Evolutionary conservation across 2,888 invertebrate genomes (phyloP).

Genomic region (Meandrusa payeni): DNA sequence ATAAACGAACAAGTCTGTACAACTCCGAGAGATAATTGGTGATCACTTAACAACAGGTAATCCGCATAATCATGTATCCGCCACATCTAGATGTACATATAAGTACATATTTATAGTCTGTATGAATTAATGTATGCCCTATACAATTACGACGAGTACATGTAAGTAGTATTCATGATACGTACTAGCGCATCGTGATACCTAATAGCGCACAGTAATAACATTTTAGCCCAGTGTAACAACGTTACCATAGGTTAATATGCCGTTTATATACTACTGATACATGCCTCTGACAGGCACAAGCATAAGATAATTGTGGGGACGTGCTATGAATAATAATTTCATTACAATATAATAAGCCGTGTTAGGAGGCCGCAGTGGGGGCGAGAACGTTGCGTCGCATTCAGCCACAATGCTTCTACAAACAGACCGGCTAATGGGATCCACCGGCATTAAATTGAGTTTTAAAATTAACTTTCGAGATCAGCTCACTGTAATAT

Average conservation of each 20-base stretch:
- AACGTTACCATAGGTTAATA: slow-evolving; percentile 28
- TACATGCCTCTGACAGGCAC: slow-evolving; percentile 35
- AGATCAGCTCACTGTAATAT: slow-evolving; percentile 31
- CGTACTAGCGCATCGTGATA: no score
- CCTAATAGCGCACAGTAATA: slow-evolving; percentile 25
- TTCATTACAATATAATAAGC: slow-evolving; percentile 34
- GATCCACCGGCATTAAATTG: slow-evolving; percentile 44
- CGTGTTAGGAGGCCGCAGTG: slow-evolving; percentile 5
- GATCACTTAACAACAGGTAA: no score
- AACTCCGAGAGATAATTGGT: no score
- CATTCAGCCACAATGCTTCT: slow-evolving; percentile 35
- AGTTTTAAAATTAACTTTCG: slow-evolving; percentile 46
- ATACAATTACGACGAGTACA: no score
- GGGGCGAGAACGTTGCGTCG: slow-evolving; percentile 19
- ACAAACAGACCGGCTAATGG: slow-evolving; percentile 49
- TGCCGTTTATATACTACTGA: slow-evolving; percentile 43
- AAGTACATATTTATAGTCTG: no score
- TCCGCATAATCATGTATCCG: no score
- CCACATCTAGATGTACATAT: no score
- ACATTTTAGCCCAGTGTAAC: slow-evolving; percentile 25
- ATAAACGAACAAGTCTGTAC: no score
- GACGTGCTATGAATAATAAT: slow-evolving; percentile 62
- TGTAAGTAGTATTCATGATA: no score
- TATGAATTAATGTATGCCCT: no score
- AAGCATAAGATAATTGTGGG: slow-evolving; percentile 48